Percentiles rank a stretch among this genome's conserved stretches.
phyloP scores from a whole-genome alignment of 1,140 invertebrate species.

The Camponotus pennsylvanicus region DNA sequence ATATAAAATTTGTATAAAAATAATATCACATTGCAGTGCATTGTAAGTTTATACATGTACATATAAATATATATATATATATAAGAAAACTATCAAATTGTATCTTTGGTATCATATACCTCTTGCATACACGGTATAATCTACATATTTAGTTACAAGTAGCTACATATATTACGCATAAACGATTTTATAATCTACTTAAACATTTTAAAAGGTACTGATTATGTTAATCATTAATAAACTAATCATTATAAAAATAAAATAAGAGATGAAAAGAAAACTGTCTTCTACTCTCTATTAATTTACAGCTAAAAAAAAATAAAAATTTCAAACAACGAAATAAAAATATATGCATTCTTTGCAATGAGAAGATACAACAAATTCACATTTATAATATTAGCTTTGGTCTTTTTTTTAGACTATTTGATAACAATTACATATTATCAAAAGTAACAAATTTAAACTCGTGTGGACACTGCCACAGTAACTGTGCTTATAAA shows the following conservation, averaged over 20 bases:
- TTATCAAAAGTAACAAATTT: neutral
- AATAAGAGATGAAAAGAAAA: neutral
- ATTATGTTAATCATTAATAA: too few relatives aligned
- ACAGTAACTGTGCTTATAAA: neutral
- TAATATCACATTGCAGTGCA: neutral
- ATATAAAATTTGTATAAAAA: neutral
- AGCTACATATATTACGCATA: neutral
- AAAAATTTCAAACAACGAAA: neutral
- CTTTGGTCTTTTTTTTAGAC: neutral
- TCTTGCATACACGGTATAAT: neutral
- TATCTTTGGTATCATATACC: neutral
- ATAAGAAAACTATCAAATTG: neutral
- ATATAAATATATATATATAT: neutral
- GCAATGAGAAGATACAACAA: neutral
- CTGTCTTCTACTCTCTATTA: neutral
- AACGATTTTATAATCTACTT: neutral
- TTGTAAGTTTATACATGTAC: neutral
- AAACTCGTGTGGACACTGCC: neutral
- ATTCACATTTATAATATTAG: neutral
- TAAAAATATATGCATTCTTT: neutral
- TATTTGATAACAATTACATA: slow-evolving; percentile 8
- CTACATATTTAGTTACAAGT: neutral
- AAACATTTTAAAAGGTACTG: neutral
- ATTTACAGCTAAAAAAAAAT: neutral
- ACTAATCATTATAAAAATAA: neutral